A percentile compares a stretch with the other conserved stretches of the same genome.
These are phyloP conservation scores for Diprion similis DNA, from an alignment of 1,140 invertebrate genomes.

Conservation along the genomic window DNA sequence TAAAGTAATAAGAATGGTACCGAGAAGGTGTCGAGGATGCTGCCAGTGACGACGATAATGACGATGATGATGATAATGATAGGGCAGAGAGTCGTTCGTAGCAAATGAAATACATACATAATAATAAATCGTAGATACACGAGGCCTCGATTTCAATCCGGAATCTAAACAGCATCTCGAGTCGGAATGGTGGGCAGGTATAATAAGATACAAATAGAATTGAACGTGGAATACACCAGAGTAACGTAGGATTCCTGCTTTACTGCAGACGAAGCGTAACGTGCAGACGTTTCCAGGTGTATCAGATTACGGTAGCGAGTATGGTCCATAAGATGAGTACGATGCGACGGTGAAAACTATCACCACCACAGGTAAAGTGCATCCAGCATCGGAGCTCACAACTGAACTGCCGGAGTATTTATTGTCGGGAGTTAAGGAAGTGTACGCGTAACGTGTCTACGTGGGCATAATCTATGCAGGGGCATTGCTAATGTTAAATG, in stretches of 20 bases:
- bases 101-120: constrained; percentile 2
- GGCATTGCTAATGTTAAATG: not conserved
- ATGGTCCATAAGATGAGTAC: not conserved
- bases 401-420: too few species aligned
- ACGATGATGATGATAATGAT: not conserved
- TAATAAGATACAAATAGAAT: not conserved
- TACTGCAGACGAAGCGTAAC: not conserved
- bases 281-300: not conserved
- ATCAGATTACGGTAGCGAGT: not conserved
- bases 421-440: too few species aligned
- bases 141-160: not conserved
- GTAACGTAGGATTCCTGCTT: not conserved
- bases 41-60: not conserved
- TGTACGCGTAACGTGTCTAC: too few species aligned
- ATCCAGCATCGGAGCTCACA: not conserved
- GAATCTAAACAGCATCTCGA: not conserved
- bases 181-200: not conserved
- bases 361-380: not conserved
- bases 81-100: not conserved
- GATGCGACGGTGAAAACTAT: not conserved
- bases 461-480: not conserved
- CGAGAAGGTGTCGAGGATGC: not conserved
- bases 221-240: not conserved
- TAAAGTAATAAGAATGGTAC: not conserved
- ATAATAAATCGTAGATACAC: constrained; percentile 3